A percentile compares a stretch with the other conserved stretches of the same genome.
These are phyloP conservation scores for Drosophila percnosoma DNA, from an alignment of 2,888 invertebrate species.

Conservation along the genomic window DNA sequence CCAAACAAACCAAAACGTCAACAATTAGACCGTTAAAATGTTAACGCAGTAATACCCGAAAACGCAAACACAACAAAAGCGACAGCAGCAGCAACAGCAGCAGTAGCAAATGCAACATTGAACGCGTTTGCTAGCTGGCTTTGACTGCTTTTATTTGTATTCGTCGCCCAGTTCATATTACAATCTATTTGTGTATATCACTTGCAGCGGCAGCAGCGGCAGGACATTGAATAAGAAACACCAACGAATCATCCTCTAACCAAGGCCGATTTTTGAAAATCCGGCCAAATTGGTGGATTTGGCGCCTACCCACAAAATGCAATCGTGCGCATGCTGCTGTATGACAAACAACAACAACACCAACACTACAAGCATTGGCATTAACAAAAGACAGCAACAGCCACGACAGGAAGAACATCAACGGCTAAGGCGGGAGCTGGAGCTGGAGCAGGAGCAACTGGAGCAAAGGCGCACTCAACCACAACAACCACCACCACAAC, in stretches of 20 bases:
- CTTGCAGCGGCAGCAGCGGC: constrained; percentile 21
- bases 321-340: constrained; percentile 76
- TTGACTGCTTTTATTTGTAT: constrained; percentile 25
- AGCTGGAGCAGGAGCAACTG: constrained; percentile 12
- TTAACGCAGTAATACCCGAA: constrained; percentile 20
- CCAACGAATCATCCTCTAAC: constrained; percentile 38
- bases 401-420: constrained; percentile 25
- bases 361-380: constrained; percentile 28
- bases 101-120: constrained; percentile 42
- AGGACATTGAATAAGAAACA: constrained; percentile 11
- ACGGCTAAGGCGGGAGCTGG: constrained; percentile 12
- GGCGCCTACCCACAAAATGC: constrained; percentile 80
- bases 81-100: constrained; percentile 1
- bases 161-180: constrained; percentile 32
- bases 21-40: constrained; percentile 26
- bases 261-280: constrained; percentile 59
- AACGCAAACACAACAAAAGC: constrained; percentile 2
- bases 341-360: constrained; percentile 61
- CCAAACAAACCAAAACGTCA: constrained; percentile 12
- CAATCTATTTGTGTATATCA: constrained; percentile 11
- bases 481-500: constrained; percentile 2
- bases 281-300: constrained; percentile 65
- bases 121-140: constrained; percentile 38
- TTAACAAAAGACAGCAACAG: constrained; percentile 23
- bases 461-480: constrained; percentile 19